Evolutionary conservation across 1,140 invertebrate species (phyloP).

Genomic region (Drosophila funebris): DNA sequence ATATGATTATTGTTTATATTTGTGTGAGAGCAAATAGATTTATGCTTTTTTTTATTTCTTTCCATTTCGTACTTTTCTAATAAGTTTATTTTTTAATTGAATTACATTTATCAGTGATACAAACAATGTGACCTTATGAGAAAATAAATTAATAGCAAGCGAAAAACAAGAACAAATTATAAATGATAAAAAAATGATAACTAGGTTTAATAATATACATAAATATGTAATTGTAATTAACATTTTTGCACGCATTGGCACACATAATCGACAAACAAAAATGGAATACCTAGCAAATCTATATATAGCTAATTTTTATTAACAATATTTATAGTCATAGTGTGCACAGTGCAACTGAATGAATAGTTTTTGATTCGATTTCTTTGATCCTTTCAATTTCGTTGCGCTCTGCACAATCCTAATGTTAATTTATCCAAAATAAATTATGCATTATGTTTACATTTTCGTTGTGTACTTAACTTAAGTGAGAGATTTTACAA

Average conservation of each 20-base stretch:
- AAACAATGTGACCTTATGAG: conserved; percentile 78
- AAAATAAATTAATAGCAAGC: conserved; percentile 45
- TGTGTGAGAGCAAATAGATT: conserved; percentile 43
- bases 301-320: conserved; percentile 62
- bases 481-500: conserved; percentile 47
- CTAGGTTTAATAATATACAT: conserved; percentile 55
- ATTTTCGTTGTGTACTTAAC: conserved; percentile 65
- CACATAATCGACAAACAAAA: conserved; percentile 49
- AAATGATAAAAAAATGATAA: conserved; percentile 51
- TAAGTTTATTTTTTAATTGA: conserved; percentile 51
- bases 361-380: background rate
- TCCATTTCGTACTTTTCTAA: conserved; percentile 22
- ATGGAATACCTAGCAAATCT: conserved; percentile 44
- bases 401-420: conserved; percentile 14
- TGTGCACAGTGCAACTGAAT: conserved; percentile 19
- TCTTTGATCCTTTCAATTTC: background rate
- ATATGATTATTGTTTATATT: conserved; percentile 26
- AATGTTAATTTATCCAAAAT: conserved; percentile 26
- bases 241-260: conserved; percentile 74
- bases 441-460: conserved; percentile 38
- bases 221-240: conserved; percentile 55
- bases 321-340: conserved; percentile 19
- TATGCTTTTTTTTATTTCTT: conserved; percentile 25
- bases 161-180: conserved; percentile 10
- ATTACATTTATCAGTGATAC: conserved; percentile 73